Conservation (phyloP, 2,113 vertebrate species). For the Pachyramphus minor region DNA sequence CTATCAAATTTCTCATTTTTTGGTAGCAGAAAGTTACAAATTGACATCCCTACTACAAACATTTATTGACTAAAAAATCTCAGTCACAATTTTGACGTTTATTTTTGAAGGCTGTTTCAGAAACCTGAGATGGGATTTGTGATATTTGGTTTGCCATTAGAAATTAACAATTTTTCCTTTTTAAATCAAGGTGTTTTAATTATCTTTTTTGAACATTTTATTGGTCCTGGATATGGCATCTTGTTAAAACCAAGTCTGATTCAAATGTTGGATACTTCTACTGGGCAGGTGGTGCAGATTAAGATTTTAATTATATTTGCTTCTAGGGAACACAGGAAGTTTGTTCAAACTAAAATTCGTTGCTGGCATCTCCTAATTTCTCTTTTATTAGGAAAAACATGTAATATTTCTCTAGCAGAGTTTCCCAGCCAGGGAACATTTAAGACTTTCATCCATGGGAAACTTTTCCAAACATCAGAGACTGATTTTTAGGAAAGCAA, state of each 20-base stretch:
- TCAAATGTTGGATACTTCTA: neutral
- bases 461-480: neutral
- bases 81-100: neutral
- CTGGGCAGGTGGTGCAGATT: neutral
- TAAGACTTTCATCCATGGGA: accelerated
- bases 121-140: neutral
- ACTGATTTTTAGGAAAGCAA: accelerated
- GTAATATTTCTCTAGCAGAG: neutral
- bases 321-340: neutral
- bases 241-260: neutral
- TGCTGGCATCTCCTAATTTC: neutral
- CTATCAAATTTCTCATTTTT: neutral
- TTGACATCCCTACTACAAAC: neutral
- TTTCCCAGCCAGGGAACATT: neutral
- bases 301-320: neutral
- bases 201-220: neutral
- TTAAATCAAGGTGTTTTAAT: neutral
- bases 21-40: neutral
- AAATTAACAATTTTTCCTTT: neutral
- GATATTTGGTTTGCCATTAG: neutral
- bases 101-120: neutral
- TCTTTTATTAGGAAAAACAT: neutral
- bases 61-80: neutral
- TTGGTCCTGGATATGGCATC: neutral
- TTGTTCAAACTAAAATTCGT: neutral